These are phyloP conservation scores for Vanacampus margaritifer DNA, from an alignment of 2,113 vertebrate genomes.

Conservation along the genomic window DNA sequence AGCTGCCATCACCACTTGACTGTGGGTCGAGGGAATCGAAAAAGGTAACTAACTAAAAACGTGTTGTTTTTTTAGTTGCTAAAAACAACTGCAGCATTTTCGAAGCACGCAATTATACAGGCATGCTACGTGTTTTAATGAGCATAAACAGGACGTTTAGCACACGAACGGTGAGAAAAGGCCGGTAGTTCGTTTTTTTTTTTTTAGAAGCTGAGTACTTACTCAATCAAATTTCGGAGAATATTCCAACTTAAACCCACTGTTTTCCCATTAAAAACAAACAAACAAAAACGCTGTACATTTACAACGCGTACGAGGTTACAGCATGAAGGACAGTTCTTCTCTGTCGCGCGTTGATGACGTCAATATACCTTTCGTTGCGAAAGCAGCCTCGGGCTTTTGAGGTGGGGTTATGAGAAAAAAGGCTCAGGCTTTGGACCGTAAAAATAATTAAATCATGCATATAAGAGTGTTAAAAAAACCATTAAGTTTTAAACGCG, in stretches of 20 bases:
- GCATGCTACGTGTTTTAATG: background rate
- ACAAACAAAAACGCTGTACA: background rate
- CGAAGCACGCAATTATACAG: background rate
- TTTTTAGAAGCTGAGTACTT: background rate
- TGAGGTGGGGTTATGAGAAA: no score
- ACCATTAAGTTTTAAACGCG: conserved; percentile 10
- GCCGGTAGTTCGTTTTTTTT: background rate
- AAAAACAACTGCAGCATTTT: background rate
- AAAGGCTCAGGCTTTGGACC: background rate
- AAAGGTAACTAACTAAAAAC: background rate
- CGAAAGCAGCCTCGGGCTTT: no score
- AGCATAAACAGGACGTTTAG: background rate
- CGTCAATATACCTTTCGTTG: background rate
- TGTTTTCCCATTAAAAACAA: background rate
- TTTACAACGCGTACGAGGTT: background rate
- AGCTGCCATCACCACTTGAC: conserved; percentile 76
- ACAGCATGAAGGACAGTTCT: background rate
- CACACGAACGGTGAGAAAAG: background rate
- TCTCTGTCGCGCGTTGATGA: background rate
- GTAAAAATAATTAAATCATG: background rate
- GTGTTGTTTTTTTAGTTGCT: background rate
- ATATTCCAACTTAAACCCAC: background rate
- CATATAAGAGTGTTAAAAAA: background rate
- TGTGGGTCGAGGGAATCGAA: background rate
- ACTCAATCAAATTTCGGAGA: background rate